Evolutionary conservation across 2,888 invertebrate species (phyloP).

Genomic region (Dioctria linearis): DNA sequence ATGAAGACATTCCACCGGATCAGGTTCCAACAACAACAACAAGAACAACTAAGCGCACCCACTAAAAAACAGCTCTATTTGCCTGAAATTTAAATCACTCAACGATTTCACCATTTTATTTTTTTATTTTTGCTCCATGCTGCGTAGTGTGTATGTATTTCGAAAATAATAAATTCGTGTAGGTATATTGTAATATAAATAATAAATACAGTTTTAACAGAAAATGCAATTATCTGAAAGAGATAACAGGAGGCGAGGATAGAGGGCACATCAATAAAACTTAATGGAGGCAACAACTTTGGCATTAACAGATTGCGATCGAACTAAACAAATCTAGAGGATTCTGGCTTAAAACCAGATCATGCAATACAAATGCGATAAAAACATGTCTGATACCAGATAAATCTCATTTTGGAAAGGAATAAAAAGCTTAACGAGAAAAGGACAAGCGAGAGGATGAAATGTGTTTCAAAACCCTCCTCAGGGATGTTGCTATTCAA

Average conservation of each 20-base stretch:
- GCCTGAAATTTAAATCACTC: too few species aligned
- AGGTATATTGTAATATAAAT: too few species aligned
- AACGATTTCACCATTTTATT: too few species aligned
- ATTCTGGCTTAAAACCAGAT: conserved; percentile 2
- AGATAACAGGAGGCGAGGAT: too few species aligned
- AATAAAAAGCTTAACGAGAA: conserved; percentile 24
- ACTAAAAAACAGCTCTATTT: too few species aligned
- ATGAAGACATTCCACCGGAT: not conserved
- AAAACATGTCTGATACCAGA: conserved; percentile 30
- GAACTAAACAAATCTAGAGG: not conserved
- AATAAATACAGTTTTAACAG: too few species aligned
- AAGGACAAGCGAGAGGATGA: not conserved
- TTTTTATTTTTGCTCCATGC: too few species aligned
- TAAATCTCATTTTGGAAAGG: conserved; percentile 32
- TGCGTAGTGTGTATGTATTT: too few species aligned
- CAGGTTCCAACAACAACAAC: not conserved
- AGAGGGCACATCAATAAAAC: not conserved
- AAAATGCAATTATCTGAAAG: not conserved
- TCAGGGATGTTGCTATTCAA: not conserved
- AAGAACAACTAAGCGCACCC: too few species aligned
- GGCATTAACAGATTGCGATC: not conserved
- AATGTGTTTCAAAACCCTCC: not conserved
- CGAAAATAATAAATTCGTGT: too few species aligned
- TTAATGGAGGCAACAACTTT: not conserved
- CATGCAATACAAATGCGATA: conserved; percentile 21